Evolutionary conservation across 2,888 invertebrate genomes (phyloP).

Genomic region (Eristalinus aeneus): DNA sequence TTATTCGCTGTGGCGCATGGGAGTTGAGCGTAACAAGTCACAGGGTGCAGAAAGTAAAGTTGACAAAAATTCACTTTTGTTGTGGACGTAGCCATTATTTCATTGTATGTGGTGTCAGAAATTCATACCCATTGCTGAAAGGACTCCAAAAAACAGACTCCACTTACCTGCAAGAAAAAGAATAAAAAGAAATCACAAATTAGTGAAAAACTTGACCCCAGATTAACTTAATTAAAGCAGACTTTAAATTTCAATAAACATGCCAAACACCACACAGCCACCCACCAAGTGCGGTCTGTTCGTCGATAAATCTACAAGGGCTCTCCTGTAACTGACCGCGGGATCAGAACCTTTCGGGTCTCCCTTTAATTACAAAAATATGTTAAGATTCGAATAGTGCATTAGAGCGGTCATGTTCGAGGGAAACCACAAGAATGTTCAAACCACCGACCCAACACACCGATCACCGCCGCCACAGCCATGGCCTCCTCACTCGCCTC

Average conservation of each 20-base stretch:
- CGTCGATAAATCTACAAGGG: conserved; percentile 22
- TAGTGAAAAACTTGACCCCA: conserved; percentile 7
- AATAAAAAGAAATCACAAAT: conserved; percentile 6
- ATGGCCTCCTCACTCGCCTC: not conserved
- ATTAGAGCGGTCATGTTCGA: conserved; percentile 67
- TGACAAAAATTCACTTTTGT: too few relatives aligned
- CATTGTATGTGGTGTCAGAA: too few relatives aligned
- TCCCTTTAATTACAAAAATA: conserved; percentile 62
- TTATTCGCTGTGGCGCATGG: too few relatives aligned
- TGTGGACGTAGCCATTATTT: too few relatives aligned
- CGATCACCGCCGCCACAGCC: conserved; percentile 1
- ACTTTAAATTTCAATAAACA: conserved; percentile 44
- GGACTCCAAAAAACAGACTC: not conserved
- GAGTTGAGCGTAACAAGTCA: too few relatives aligned
- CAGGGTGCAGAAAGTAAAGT: too few relatives aligned
- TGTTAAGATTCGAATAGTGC: conserved; percentile 66
- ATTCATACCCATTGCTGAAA: too few relatives aligned
- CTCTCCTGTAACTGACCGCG: conserved; percentile 10
- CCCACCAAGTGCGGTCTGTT: conserved; percentile 41
- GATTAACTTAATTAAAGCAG: conserved; percentile 44
- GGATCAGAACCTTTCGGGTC: conserved; percentile 36
- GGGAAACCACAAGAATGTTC: conserved; percentile 63
- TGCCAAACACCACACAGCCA: conserved; percentile 37
- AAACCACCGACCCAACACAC: not conserved
- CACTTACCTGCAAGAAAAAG: conserved; percentile 35